Evolutionary conservation across 2,888 invertebrate species (phyloP).

Genomic region (Noctua pronuba): DNA sequence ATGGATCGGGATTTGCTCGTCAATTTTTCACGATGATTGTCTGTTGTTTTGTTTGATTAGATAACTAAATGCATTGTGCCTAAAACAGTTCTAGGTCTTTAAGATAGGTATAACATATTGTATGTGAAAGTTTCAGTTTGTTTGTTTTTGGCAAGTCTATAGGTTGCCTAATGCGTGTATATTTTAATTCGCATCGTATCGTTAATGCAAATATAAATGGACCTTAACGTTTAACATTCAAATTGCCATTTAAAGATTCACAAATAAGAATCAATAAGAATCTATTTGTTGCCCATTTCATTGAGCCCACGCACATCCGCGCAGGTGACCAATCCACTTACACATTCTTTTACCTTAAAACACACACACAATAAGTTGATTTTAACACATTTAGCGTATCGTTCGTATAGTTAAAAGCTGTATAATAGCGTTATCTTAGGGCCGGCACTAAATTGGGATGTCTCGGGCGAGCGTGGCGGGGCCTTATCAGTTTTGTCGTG

Average conservation of each 20-base stretch:
- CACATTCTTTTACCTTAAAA: slow-evolving; percentile 76
- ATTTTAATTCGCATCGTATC: slow-evolving; percentile 9
- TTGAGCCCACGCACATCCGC: slow-evolving; percentile 65
- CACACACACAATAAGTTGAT: slow-evolving; percentile 83
- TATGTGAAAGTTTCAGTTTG: not conserved
- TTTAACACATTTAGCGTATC: slow-evolving; percentile 89
- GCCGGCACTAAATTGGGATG: slow-evolving; percentile 90
- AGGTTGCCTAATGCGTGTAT: not conserved
- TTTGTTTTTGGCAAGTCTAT: not conserved
- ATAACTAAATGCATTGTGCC: not conserved
- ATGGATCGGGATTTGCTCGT: not conserved
- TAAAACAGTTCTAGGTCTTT: not conserved
- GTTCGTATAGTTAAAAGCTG: slow-evolving; percentile 89
- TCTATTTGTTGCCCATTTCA: slow-evolving; percentile 42
- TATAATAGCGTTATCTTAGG: slow-evolving; percentile 90
- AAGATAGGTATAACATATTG: not conserved
- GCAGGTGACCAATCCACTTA: slow-evolving; percentile 73
- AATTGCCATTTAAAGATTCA: slow-evolving; percentile 38
- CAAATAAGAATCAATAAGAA: slow-evolving; percentile 56
- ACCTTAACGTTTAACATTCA: slow-evolving; percentile 1
- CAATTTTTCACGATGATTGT: not conserved
- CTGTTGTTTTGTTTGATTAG: not conserved
- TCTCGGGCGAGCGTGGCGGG: slow-evolving; percentile 85
- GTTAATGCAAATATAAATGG: slow-evolving; percentile 3
- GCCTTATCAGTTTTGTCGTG: slow-evolving; percentile 89